Evolutionary conservation across 2,113 vertebrate species (phyloP).

Genomic region (Thinocorus orbignyianus): DNA sequence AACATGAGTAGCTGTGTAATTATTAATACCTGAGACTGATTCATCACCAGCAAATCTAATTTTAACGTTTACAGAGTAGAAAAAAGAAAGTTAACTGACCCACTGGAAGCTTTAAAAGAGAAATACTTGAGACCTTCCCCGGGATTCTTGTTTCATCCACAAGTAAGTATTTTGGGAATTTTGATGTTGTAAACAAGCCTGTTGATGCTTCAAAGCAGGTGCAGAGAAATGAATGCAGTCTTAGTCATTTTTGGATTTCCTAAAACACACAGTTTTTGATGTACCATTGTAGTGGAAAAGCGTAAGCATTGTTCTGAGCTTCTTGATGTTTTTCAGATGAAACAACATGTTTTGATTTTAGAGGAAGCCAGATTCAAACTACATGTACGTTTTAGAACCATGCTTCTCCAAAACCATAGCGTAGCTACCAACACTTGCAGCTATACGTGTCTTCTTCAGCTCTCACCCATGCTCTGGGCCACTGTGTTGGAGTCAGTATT

Average conservation of each 20-base stretch:
- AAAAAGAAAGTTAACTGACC: constrained; percentile 98
- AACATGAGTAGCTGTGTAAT: constrained; percentile 33
- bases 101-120: constrained; percentile 97
- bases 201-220: constrained; percentile 80
- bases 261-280: constrained; percentile 56
- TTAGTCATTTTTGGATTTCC: constrained; percentile 80
- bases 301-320: constrained; percentile 70
- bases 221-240: constrained; percentile 77
- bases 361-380: constrained; percentile 40
- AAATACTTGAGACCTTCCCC: constrained; percentile 98
- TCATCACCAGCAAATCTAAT: constrained; percentile 76
- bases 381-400: neutral
- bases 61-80: constrained; percentile 99
- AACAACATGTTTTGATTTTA: constrained; percentile 63
- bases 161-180: constrained; percentile 87
- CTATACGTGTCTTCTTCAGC: neutral
- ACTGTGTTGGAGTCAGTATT: accelerated
- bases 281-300: constrained; percentile 69
- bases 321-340: constrained; percentile 68
- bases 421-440: neutral
- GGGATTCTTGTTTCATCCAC: constrained; percentile 97
- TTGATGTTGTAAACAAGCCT: constrained; percentile 75
- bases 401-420: neutral
- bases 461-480: accelerated
- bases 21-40: constrained; percentile 49